Evolutionary conservation across 2,888 invertebrate genomes (phyloP).

Genomic region (Aelia acuminata): DNA sequence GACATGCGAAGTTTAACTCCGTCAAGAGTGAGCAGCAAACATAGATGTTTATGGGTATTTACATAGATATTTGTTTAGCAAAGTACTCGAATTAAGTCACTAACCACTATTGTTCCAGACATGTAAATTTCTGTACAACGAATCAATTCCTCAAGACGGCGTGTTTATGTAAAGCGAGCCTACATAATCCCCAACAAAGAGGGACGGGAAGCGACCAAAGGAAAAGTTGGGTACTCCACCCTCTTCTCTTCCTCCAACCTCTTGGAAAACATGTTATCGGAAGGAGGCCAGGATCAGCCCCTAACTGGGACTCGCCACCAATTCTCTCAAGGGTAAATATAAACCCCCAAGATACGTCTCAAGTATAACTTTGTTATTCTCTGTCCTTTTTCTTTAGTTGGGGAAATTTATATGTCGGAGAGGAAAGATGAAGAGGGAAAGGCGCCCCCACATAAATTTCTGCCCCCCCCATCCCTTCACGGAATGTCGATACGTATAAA

Average conservation of each 20-base stretch:
- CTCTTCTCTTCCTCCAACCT: too few relatives aligned
- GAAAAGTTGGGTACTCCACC: not conserved
- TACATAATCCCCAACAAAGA: not conserved
- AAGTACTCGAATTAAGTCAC: too few relatives aligned
- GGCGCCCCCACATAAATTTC: constrained; percentile 18
- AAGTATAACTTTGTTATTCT: constrained; percentile 50
- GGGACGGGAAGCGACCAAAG: not conserved
- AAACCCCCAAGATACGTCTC: constrained; percentile 33
- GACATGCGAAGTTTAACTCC: too few relatives aligned
- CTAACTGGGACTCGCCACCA: not conserved
- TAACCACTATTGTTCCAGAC: too few relatives aligned
- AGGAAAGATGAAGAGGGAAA: constrained; percentile 29
- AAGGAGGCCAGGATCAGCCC: not conserved
- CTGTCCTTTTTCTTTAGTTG: constrained; percentile 25
- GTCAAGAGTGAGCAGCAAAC: too few relatives aligned
- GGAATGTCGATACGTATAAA: constrained; percentile 39
- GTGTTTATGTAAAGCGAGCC: not conserved
- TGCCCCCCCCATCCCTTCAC: not conserved
- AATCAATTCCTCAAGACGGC: too few relatives aligned
- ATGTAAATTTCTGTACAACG: too few relatives aligned
- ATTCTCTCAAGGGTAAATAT: constrained; percentile 21
- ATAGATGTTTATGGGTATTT: too few relatives aligned
- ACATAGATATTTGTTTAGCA: too few relatives aligned
- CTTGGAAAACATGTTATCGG: constrained; percentile 41
- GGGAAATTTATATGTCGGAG: too few relatives aligned